Base-by-base conservation (phyloP, 2,113 vertebrate genomes). In the Tetrao urogallus region DNA sequence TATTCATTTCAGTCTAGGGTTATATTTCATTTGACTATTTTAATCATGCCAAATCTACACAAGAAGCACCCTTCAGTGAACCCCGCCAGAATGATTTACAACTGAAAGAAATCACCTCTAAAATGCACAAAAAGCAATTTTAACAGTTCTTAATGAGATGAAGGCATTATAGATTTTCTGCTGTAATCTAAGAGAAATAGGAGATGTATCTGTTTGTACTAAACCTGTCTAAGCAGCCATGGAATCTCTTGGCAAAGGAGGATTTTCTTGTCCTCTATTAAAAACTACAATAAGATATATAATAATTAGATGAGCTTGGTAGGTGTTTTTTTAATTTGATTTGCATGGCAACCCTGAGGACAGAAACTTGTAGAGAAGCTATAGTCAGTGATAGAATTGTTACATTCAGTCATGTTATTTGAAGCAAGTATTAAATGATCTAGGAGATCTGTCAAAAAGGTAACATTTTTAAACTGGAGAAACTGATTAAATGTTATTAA, bases 251-350 rank as follows among this genome's bases (percentile, higher is more conserved):
- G n/a, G 50, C 63, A 65, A 74, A 91, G 42, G 13, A 77, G 36
- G 30, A 89, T 89, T 94, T 85, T 4, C 78, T 92, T 87, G 52
- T 87, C 74, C 64, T 21, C 42, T 61, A 67, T 60, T 84, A 75
- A 84, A 92, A 96, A 94, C 47, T 87, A 50, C 61, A 86, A 57
- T 45, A 74, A 87, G 24, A 87, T 81, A 84, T 64, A 45, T 8
- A 83, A 63, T 65, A 89, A 65, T 43, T 47, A 25, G 52, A 86
- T 60, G 16, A 27, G 50, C 40, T 63, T 78, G 13, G 7, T 67
- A 34, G 10, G 8, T 63, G 24, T 13, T 75, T 74, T 72, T 45
- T 5, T 12, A 19, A 36, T 60, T 69, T 48, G 24, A 14, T 69
- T 69, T 48, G 47, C 66, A 47, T 34, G 66, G 21, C 34, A 25